Conservation (phyloP, 2,797 vertebrate species). For the Ciconia nigra region DNA sequence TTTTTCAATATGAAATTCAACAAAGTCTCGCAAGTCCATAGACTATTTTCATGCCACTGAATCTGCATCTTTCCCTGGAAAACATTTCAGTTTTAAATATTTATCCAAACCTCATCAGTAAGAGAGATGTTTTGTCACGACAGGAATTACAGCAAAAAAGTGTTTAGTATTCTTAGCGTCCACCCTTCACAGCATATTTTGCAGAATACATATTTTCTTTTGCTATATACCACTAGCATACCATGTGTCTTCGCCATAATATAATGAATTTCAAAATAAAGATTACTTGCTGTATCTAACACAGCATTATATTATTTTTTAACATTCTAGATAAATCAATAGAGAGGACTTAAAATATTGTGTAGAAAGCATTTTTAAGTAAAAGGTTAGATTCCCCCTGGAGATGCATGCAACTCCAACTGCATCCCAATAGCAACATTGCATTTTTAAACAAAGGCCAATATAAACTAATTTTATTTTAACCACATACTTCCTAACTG, state of each 20-base stretch:
- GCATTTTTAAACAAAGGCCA: neutral
- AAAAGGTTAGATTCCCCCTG: neutral
- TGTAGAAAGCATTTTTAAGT: neutral
- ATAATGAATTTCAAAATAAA: neutral
- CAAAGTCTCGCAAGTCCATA: slow-evolving; percentile 43
- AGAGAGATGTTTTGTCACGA: slow-evolving; percentile 29
- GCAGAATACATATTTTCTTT: slow-evolving; percentile 9
- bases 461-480: neutral
- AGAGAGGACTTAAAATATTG: neutral
- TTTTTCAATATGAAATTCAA: slow-evolving; percentile 36
- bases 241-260: neutral
- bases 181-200: slow-evolving; percentile 25
- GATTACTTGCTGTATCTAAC: neutral
- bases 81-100: slow-evolving; percentile 23
- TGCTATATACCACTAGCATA: neutral
- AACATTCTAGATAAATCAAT: neutral
- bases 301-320: neutral
- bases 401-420: neutral
- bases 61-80: slow-evolving; percentile 32
- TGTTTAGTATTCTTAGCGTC: slow-evolving; percentile 10
- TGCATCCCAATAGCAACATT: neutral
- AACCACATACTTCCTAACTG: neutral
- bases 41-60: slow-evolving; percentile 36
- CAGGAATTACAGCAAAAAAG: slow-evolving; percentile 11
- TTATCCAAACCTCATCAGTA: slow-evolving; percentile 32